Base-by-base conservation (phyloP, 2,888 invertebrate genomes). In the Sericinus montela region DNA sequence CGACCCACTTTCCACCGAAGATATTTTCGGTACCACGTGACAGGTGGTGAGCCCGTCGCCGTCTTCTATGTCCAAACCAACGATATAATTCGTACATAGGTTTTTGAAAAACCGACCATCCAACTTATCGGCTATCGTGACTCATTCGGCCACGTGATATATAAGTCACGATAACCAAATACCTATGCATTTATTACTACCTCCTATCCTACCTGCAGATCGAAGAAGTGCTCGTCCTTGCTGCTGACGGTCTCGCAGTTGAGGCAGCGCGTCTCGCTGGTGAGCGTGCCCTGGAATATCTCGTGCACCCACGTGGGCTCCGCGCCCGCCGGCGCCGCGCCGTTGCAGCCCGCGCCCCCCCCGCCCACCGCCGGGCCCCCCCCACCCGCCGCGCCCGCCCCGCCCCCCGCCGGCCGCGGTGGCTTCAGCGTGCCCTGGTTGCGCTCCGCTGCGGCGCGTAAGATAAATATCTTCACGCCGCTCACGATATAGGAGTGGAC, bases 251-350 rank as follows among this genome's bases (percentile, higher is more conserved):
- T 98, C 91, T 99, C 99, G 89, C 99, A 99, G 88, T 99, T 99
- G 64, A 99, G 93, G 90, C 99, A 99, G 65, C 98, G 91, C 1
- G 99, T 99, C 91, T 99, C 99, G 80, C 99, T 99, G 3, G 99
- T 99, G 56, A 99, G 91, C 45, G 99, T 99, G 58, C 99, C 99
- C 54, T 99, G 99, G 89, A 99, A 99, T 75, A 99, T 98, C 87
- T 99, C 99, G 77, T 99, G 99, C 53, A 99, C 98, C 99, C 99
- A 99, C 1, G 99, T 99, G 42, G 97, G 96, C 69, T 98, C 97
- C 0, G 94, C 87, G 77, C 86, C 82, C 62, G 93, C 76, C 0
- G 82, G 80, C 19, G 72, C 56, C 0, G 64, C 75, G 10, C 87
- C 88, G 49, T 86, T 86, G 57, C 86, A 85, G 1, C 79, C 77